Evolutionary conservation across 2,797 vertebrate species (phyloP), one percentile per base, ranked within the genome.

Genomic region (Tokudaia tokunoshimensis): DNA sequence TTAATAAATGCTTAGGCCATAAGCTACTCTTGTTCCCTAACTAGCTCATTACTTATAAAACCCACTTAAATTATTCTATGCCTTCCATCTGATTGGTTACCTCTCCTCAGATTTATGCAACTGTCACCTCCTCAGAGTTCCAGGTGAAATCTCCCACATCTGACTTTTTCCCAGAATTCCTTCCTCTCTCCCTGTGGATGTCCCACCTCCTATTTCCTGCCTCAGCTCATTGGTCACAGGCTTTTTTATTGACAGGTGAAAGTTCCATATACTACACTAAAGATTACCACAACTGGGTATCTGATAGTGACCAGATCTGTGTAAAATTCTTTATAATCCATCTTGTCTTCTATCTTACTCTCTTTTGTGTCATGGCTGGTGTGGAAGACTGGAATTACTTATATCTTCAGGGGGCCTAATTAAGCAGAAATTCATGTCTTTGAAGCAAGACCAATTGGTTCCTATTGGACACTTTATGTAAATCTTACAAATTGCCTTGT

Each of bases 321-420:
- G 47, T 92, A 26, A 37, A 90, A 70, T 7, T 4, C 19, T 78
- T 52, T 29, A 3, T 57, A 15, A 85, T 96, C 83, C 83, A 50
- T 57, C 47, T 86, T 70, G 1, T 61, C 17, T 89, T 85, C 19
- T 19, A 24, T 85, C 41, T 84, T 79, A 80, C 15, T 74, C 75
- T 79, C 29, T 80, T 91, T 94, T 80, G 70, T 85, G 26, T 55
- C 63, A 0, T 31, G 26, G 37, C 50, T 90, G 11, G 74, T 44
- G 87, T 79, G 61, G 55, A 78, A 94, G 93, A 74, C 86, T 67
- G 75, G 41, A 88, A 78, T 59, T 29, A 80, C 87, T 84, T 41
- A 57, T 7, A 31, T 67, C 83, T 88, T 95, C 52, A 63, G 2
- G 26, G 59, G 47, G 63, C 67, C 57, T 90, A 63, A 55, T 67